Conservation (phyloP, 37 sponge, comb jelly and placozoan species). For the Bolinopsis microptera region DNA sequence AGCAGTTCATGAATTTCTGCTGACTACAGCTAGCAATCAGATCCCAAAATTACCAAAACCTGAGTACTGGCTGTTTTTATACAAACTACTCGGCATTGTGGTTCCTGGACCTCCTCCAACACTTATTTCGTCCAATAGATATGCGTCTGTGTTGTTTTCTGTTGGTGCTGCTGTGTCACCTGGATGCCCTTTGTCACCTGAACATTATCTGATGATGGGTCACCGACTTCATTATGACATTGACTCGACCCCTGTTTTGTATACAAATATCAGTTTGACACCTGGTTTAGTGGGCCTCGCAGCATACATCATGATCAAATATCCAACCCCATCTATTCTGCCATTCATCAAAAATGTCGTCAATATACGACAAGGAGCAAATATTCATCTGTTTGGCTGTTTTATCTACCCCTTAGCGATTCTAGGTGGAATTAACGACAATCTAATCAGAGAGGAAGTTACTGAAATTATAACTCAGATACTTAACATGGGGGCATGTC, state of each 20-base stretch:
- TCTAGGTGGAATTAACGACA: conserved; percentile 13
- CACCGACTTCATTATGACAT: not conserved
- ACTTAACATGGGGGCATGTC: conserved; percentile 36
- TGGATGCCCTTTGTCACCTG: not conserved
- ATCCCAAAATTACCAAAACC: not conserved
- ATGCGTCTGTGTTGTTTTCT: conserved; percentile 39
- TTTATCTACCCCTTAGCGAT: conserved; percentile 25
- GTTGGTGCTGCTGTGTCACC: not conserved
- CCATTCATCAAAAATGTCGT: conserved; percentile 39
- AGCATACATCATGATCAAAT: conserved; percentile 44
- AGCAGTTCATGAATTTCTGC: conserved; percentile 39
- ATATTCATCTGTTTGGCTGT: conserved; percentile 9
- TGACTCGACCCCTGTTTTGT: not conserved
- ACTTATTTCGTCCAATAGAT: conserved; percentile 44
- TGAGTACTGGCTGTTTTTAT: conserved; percentile 46
- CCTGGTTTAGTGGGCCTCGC: conserved; percentile 46
- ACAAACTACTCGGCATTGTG: not conserved
- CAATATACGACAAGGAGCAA: not conserved
- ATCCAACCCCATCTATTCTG: conserved; percentile 26
- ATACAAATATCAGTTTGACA: conserved; percentile 21
- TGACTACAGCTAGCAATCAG: conserved; percentile 6
- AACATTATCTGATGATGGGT: not conserved
- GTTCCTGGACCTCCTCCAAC: conserved; percentile 61
- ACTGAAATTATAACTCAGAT: conserved; percentile 8
- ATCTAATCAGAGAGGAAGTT: not conserved